These are phyloP conservation scores for Mantis religiosa DNA, from an alignment of 2,888 invertebrate species.

Conservation along the genomic window DNA sequence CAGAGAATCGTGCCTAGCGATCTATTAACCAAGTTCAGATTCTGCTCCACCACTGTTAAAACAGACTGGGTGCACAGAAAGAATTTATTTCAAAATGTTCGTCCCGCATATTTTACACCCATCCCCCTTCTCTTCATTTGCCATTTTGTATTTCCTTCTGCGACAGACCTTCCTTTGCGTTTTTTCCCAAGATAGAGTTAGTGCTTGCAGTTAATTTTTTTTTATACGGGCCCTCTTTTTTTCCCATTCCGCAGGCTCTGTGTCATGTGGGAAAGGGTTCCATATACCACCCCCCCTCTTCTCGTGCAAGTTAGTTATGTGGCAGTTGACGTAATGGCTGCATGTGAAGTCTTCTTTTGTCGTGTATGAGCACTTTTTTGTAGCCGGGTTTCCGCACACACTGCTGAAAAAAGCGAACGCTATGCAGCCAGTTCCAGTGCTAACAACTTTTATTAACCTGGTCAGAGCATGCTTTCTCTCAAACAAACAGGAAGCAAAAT, in stretches of 20 bases:
- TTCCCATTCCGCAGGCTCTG: neutral
- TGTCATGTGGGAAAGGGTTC: neutral
- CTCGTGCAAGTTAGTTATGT: neutral
- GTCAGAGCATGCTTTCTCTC: neutral
- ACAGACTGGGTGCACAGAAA: too few species aligned
- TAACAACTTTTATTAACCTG: neutral
- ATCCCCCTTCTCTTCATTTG: neutral
- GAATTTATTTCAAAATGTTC: neutral
- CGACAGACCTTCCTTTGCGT: neutral
- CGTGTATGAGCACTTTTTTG: neutral
- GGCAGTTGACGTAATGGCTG: neutral
- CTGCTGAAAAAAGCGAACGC: neutral
- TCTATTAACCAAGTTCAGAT: too few species aligned
- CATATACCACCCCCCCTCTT: too few species aligned
- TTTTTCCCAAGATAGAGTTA: neutral
- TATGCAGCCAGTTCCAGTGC: neutral
- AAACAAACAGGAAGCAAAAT: neutral
- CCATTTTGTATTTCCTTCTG: neutral
- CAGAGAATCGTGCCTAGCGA: too few species aligned
- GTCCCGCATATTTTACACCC: neutral
- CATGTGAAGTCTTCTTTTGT: neutral
- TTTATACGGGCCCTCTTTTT: neutral
- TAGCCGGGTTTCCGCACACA: neutral
- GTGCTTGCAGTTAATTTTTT: neutral
- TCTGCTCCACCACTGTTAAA: too few species aligned